Percentiles rank a stretch among this genome's conserved stretches.
Evolutionary conservation across 2,888 invertebrate genomes (phyloP).

Genomic region (Pterobdella sp.): DNA sequence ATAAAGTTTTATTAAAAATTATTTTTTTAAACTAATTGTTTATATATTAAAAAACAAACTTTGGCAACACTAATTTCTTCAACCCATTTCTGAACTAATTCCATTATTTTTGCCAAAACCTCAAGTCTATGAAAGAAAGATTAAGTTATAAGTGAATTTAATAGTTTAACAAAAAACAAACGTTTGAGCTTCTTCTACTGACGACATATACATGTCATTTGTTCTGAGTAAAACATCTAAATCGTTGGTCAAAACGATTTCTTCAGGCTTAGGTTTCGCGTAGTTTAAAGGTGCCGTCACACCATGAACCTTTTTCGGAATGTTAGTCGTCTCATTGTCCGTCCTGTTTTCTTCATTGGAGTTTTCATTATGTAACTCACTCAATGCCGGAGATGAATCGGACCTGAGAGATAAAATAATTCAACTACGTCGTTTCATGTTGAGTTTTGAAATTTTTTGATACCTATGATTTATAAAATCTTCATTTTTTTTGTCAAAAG

Average conservation of each 20-base stretch:
- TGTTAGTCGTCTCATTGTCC: neutral
- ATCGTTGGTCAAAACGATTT: slow-evolving; percentile 67
- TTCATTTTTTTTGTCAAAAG: neutral
- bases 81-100: slow-evolving; percentile 88
- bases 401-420: neutral
- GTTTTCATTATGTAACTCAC: neutral
- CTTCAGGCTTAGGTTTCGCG: slow-evolving; percentile 72
- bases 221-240: slow-evolving; percentile 70
- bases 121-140: too few species aligned
- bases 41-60: slow-evolving; percentile 39
- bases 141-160: too few species aligned
- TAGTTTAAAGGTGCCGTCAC: slow-evolving; percentile 90
- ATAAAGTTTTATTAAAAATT: neutral
- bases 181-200: neutral
- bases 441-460: neutral
- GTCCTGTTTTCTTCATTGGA: neutral
- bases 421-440: neutral
- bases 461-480: neutral
- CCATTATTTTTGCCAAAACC: slow-evolving; percentile 68
- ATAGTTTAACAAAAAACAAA: too few species aligned
- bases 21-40: neutral
- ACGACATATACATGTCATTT: slow-evolving; percentile 73
- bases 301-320: slow-evolving; percentile 55
- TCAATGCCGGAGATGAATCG: slow-evolving; percentile 1
- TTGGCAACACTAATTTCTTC: slow-evolving; percentile 70